Evolutionary conservation across 1,140 invertebrate species (phyloP).

Genomic region (Lepidurus couesii): DNA sequence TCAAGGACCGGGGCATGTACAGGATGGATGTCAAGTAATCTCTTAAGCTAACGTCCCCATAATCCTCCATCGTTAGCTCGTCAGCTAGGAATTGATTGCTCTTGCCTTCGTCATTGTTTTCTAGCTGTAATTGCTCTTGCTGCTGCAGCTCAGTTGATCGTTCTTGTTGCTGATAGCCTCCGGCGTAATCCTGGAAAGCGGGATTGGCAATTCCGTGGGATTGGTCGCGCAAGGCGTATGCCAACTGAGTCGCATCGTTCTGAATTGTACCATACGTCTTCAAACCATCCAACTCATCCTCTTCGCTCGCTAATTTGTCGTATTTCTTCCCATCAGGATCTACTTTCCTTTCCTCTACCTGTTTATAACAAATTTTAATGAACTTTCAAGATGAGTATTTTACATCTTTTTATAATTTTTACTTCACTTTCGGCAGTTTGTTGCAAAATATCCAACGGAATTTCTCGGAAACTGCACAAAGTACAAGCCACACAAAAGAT

Average conservation of each 20-base stretch:
- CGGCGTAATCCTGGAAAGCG: constrained; percentile 30
- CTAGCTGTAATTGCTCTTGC: constrained; percentile 22
- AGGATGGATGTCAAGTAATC: constrained; percentile 85
- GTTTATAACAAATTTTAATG: not conserved
- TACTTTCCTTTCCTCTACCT: not conserved
- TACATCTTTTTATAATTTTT: not conserved
- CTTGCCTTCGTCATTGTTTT: constrained; percentile 23
- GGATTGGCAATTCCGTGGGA: constrained; percentile 30
- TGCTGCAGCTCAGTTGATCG: not conserved
- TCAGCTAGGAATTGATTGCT: constrained; percentile 9
- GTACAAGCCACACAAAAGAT: constrained; percentile 71
- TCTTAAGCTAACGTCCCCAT: constrained; percentile 41
- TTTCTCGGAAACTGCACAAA: constrained; percentile 79
- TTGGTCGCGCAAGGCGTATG: constrained; percentile 5
- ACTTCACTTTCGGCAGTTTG: constrained; percentile 47
- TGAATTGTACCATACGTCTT: constrained; percentile 33
- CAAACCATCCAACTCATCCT: constrained; percentile 24
- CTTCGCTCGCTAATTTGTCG: constrained; percentile 28
- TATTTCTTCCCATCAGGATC: constrained; percentile 30
- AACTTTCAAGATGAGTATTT: not conserved
- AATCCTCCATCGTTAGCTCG: constrained; percentile 9
- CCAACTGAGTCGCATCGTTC: constrained; percentile 18
- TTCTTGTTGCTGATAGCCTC: constrained; percentile 15
- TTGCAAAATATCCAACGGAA: constrained; percentile 59
- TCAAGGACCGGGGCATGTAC: constrained; percentile 77